Conservation (phyloP, 2,888 invertebrate species). For the Drosophila pseudotalamancana region DNA sequence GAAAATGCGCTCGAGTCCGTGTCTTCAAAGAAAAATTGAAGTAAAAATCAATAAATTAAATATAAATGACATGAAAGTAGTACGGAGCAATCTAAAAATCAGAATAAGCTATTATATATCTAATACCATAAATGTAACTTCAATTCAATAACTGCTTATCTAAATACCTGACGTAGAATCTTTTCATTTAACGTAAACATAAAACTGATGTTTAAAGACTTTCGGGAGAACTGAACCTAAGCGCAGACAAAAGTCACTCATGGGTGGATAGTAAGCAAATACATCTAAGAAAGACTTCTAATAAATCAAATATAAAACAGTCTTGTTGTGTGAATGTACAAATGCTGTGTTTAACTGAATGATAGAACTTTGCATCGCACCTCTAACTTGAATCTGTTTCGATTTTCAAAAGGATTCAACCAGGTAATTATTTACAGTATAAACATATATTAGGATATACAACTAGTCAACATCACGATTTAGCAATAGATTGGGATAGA, state of each 20-base stretch:
- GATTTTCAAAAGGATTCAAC: too few relatives aligned
- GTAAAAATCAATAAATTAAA: conserved; percentile 33
- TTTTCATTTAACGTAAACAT: conserved; percentile 70
- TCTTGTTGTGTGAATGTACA: conserved; percentile 59
- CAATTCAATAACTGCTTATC: conserved; percentile 82
- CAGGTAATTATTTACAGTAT: conserved; percentile 14
- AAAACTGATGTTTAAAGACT: conserved; percentile 57
- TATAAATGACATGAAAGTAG: conserved; percentile 54
- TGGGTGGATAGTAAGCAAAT: conserved; percentile 50
- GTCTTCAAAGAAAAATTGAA: conserved; percentile 33
- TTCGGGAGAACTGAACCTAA: conserved; percentile 50
- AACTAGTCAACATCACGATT: conserved; percentile 37
- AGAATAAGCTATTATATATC: conserved; percentile 63
- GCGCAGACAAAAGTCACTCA: conserved; percentile 47
- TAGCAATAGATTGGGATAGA: conserved; percentile 96
- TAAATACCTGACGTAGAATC: conserved; percentile 83
- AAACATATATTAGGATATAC: neutral
- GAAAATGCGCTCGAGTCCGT: conserved; percentile 27
- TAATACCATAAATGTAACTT: conserved; percentile 75
- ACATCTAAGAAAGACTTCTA: conserved; percentile 57
- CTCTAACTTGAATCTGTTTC: too few relatives aligned
- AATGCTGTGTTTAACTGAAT: conserved; percentile 21
- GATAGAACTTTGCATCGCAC: neutral
- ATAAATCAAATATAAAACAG: conserved; percentile 61
- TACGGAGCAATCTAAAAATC: conserved; percentile 60